Evolutionary conservation across 2,797 vertebrate species (phyloP), one percentile per base, ranked within the genome.

Genomic region (Platyrinchus mystaceus): DNA sequence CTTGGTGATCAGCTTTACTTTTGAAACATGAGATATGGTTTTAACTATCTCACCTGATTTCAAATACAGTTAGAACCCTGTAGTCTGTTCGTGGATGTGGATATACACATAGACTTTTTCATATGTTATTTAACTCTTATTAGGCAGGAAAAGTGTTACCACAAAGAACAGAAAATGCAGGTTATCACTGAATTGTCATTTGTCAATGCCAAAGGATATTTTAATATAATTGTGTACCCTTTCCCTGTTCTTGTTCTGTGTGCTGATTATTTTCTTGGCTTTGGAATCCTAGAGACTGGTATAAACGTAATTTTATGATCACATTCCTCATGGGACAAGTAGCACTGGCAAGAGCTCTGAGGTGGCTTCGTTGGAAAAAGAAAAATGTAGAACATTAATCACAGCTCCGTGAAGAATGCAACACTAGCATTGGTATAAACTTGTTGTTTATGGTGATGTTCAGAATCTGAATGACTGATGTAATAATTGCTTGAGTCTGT

Each of bases 321-420:
- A 99, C 99, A 6, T 96, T 98, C 82, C 98, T 99, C 82, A 99
- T 99, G 99, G 99, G 98, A 71, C 98, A 96, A 95, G 98, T 99
- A 68, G 95, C 97, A 49, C 56, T 99, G 71, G 86, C 70, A 55
- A 98, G 96, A 95, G 73, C 97, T 39, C 98, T 99, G 98, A 98
- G 50, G 89, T 98, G 87, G 53, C 93, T 99, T 44, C 90, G 93
- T 1, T 77, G 91, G 84, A 97, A 95, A 89, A 89, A 39, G 53
- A 96, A 78, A 84, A 90, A 78, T 74, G 43, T 4, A 43, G 37
- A 89, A 85, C 28, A 12, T 34, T 95, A 96, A 71, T 71, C 13
- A 5, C 56, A 66, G 10, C 66, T 80, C 55, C 24, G 3, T 63
- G 87, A 81, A n/a, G 89, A 67, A 64, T 32, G 50, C 60, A 89